Percentiles rank a stretch among this genome's conserved stretches.
phyloP scores from a whole-genome alignment of 2,888 invertebrate species.

The Drosophila parthenogenetica region DNA sequence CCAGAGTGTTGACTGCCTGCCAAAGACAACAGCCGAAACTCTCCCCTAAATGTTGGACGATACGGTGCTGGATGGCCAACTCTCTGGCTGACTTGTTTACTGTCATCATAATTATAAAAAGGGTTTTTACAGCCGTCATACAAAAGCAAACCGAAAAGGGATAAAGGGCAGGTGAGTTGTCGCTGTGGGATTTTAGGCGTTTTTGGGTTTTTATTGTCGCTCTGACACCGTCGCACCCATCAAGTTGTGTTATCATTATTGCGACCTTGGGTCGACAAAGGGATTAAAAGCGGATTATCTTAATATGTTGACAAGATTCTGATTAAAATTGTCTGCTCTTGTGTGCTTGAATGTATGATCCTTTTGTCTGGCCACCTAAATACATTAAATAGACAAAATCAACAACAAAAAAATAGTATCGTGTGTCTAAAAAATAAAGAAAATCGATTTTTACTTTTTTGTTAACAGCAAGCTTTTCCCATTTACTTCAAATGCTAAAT shows the following conservation, averaged over 20 bases:
- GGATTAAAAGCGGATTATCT: conserved; percentile 80
- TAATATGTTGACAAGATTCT: conserved; percentile 81
- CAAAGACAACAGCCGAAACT: conserved; percentile 47
- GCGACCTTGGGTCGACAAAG: conserved; percentile 78
- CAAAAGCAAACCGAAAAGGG: conserved; percentile 48
- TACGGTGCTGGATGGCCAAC: conserved; percentile 11
- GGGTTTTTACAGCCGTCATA: conserved; percentile 68
- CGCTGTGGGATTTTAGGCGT: conserved; percentile 39
- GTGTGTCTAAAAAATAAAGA: conserved; percentile 6
- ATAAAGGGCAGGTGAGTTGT: conserved; percentile 67
- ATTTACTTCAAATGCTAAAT: conserved; percentile 5
- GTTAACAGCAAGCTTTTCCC: background rate
- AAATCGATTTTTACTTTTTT: conserved; percentile 40
- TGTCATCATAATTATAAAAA: conserved; percentile 80
- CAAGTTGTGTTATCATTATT: conserved; percentile 39
- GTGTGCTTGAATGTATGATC: conserved; percentile 26
- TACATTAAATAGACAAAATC: conserved; percentile 10
- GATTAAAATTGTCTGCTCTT: conserved; percentile 55
- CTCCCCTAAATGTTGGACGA: conserved; percentile 4
- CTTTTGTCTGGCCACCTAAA: conserved; percentile 26
- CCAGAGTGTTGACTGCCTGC: conserved; percentile 13
- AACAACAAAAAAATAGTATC: conserved; percentile 17
- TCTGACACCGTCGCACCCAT: conserved; percentile 45
- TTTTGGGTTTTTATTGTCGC: conserved; percentile 59
- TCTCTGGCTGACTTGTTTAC: conserved; percentile 67